These are phyloP conservation scores for Molossus alvarezi DNA, from an alignment of 2,797 vertebrate genomes.

Conservation along the genomic window DNA sequence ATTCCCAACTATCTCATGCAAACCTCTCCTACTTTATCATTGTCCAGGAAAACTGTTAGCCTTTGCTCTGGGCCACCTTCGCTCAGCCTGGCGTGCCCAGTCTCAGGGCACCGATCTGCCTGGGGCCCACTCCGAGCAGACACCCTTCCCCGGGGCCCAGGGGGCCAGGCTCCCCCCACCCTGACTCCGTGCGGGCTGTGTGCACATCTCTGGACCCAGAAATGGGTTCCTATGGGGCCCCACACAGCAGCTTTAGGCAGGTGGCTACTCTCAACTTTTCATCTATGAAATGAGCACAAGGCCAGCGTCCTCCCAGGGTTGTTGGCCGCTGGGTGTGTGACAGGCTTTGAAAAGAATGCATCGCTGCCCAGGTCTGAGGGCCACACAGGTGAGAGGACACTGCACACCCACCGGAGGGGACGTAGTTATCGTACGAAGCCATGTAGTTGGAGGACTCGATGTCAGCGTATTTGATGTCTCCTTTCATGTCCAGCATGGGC, in stretches of 20 bases:
- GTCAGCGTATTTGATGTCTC: constrained; percentile 96
- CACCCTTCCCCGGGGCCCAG: not conserved
- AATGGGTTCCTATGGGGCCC: not conserved
- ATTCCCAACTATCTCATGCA: not conserved
- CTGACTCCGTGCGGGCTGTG: not conserved
- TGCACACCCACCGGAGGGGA: constrained; percentile 88
- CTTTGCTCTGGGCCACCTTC: not conserved
- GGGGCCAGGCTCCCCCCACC: not conserved
- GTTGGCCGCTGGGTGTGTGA: not conserved
- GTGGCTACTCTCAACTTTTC: not conserved
- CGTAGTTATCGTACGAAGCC: constrained; percentile 95
- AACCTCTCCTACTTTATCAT: not conserved
- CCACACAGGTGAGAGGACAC: not conserved
- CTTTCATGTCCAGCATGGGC: constrained; percentile 97
- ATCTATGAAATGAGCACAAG: not conserved
- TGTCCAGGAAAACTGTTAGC: not conserved
- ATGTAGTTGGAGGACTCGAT: constrained; percentile 96
- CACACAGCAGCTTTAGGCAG: not conserved
- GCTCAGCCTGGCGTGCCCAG: not conserved
- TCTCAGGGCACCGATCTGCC: not conserved
- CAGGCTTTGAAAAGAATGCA: not conserved
- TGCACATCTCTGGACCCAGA: not conserved
- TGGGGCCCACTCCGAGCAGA: not conserved
- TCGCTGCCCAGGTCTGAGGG: not conserved
- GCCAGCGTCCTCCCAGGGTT: not conserved